phyloP scores from a whole-genome alignment of 2,797 vertebrate genomes.

The Falco novaeseelandiae region DNA sequence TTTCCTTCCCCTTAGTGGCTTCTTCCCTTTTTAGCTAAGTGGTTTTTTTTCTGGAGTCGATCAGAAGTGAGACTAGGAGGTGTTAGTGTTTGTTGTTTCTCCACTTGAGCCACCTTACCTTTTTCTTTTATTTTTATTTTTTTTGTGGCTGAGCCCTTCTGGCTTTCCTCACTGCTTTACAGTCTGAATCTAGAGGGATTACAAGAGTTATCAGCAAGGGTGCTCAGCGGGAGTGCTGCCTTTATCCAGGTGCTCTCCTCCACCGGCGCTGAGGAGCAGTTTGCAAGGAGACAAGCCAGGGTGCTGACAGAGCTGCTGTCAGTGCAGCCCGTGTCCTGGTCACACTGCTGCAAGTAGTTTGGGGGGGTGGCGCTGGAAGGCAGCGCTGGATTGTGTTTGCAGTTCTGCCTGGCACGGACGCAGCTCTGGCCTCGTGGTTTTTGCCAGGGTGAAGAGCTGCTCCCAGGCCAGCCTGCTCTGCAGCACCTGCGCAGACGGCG shows the following conservation, averaged over 20 bases:
- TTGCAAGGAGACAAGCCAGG: not conserved
- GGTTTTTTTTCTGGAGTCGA: not conserved
- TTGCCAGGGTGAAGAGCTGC: not conserved
- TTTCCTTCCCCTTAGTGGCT: not conserved
- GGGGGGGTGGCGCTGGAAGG: not conserved
- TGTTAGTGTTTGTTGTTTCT: not conserved
- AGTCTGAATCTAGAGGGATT: not conserved
- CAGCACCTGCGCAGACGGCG: accelerated
- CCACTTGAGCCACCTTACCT: too few species aligned
- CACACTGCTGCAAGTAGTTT: not conserved
- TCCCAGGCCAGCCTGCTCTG: not conserved
- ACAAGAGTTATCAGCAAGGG: not conserved
- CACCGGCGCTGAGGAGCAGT: not conserved
- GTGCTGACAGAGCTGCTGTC: not conserved
- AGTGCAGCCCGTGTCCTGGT: not conserved
- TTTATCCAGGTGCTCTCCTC: not conserved
- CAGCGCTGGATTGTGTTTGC: too few species aligned
- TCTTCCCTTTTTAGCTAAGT: not conserved
- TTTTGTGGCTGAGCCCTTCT: not conserved
- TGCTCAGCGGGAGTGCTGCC: not conserved
- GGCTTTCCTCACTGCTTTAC: not conserved
- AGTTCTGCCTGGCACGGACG: too few species aligned
- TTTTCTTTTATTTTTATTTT: not conserved
- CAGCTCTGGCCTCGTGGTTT: accelerated
- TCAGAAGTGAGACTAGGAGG: not conserved